Evolutionary conservation across 2,797 vertebrate genomes (phyloP).

Genomic region (Gymnoscopelus braueri): DNA sequence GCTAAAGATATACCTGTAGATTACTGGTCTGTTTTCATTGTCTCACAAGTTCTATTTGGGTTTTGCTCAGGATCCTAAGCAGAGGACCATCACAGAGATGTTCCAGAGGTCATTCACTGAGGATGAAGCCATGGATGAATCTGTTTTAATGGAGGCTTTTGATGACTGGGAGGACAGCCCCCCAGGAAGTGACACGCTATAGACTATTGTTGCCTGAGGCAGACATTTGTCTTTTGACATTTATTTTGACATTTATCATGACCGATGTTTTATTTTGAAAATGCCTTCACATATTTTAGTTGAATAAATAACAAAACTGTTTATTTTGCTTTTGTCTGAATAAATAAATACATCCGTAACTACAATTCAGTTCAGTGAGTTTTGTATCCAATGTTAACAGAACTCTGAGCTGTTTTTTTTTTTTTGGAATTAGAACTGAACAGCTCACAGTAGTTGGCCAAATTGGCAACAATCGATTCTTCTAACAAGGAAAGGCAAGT

Average conservation of each 20-base stretch:
- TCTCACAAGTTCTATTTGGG: constrained; percentile 22
- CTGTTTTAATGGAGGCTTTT: constrained; percentile 80
- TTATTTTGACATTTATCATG: constrained; percentile 49
- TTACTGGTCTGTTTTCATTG: not conserved
- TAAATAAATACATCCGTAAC: constrained; percentile 33
- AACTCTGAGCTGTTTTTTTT: not conserved
- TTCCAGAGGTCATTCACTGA: constrained; percentile 90
- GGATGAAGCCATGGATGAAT: constrained; percentile 79
- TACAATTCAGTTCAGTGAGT: not conserved
- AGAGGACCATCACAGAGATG: constrained; percentile 89
- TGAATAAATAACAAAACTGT: constrained; percentile 11
- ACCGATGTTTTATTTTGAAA: constrained; percentile 1
- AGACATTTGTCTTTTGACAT: not conserved
- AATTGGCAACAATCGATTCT: too few relatives aligned
- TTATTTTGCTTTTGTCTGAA: constrained; percentile 7
- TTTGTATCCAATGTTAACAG: not conserved
- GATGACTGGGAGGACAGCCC: constrained; percentile 79
- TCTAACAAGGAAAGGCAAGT: too few relatives aligned
- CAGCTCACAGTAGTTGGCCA: too few relatives aligned
- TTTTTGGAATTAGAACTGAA: too few relatives aligned
- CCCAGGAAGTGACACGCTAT: constrained; percentile 56
- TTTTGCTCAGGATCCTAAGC: constrained; percentile 82
- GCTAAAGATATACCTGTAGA: not conserved
- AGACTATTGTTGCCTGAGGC: constrained; percentile 66
- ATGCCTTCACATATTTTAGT: constrained; percentile 1